Evolutionary conservation across 2,797 vertebrate species (phyloP), one percentile per base, ranked within the genome.

Genomic region (Aeoliscus strigatus): DNA sequence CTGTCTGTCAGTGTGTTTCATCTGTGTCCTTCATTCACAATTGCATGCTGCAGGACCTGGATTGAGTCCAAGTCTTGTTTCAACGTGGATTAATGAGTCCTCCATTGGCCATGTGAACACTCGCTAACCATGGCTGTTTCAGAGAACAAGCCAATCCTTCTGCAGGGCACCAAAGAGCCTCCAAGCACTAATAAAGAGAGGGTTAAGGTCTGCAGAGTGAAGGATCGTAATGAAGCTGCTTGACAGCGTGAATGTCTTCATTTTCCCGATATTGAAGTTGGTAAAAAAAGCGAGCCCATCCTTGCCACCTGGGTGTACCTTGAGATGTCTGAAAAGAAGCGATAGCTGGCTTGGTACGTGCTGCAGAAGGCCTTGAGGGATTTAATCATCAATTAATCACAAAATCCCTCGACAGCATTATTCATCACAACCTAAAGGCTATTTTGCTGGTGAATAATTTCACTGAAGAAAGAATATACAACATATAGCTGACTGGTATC

Each of bases 331-430:
- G 65, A 76, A 60, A 73, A 66, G 56, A 81, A 84, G 66, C 41
- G 60, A 85, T 84, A 85, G 79, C 66, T 59, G 64, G 48, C 77
- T 75, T 55, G 27, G 46, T 70, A 52, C 60, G 53, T 54, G 61
- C 25, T 6, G 30, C 61, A 14, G 39, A 27, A 66, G 75, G 55
- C 75, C 73, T 75, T 79, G 77, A 53, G 56, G 65, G 54, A 69
- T 77, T 72, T 73, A 51, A 74, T 84, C 77, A 79, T 75, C 72
- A 73, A 70, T 83, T 79, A 79, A 81, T 83, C 72, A 69, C 66
- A 63, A 73, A 77, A 58, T 70, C 63, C 33, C 45, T 35, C 70
- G 79, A 75, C 79, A 60, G 59, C 39, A 7, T 58, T 60, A 81
- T 84, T 82, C 45, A 75, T 80, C 78, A 83, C 63, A 67, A 46